Conservation (phyloP, 2,888 invertebrate species). For the Zygogramma bicolorata region DNA sequence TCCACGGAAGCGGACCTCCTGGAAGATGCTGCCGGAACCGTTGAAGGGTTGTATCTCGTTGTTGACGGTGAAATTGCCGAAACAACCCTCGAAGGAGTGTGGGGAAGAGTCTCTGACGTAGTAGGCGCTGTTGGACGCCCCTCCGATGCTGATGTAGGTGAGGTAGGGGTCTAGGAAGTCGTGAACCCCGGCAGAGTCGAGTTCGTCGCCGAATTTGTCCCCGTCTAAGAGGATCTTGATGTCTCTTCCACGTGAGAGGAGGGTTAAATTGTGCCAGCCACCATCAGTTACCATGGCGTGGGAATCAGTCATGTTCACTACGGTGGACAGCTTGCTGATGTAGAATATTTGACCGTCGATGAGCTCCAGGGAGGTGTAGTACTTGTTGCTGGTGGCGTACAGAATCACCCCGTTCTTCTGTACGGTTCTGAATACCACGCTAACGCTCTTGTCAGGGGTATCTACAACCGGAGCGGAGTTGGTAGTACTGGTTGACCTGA, state of each 20-base stretch:
- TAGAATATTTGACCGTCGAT: conserved; percentile 82
- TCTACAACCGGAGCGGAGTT: conserved; percentile 17
- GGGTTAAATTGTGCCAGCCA: conserved; percentile 88
- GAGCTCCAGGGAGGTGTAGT: conserved; percentile 86
- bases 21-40: conserved; percentile 87
- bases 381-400: conserved; percentile 88
- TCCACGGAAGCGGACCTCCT: conserved; percentile 77
- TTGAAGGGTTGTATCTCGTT: conserved; percentile 91
- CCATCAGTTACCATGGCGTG: conserved; percentile 81
- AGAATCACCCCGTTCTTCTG: conserved; percentile 84
- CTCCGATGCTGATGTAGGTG: conserved; percentile 84
- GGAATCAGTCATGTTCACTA: conserved; percentile 85
- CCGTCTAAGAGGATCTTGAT: conserved; percentile 81
- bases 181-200: conserved; percentile 88
- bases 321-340: conserved; percentile 81
- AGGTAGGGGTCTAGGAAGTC: conserved; percentile 93
- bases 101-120: conserved; percentile 69
- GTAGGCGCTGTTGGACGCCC: conserved; percentile 75
- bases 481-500: conserved; percentile 31
- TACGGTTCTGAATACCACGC: conserved; percentile 85
- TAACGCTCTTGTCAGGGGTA: conserved; percentile 78
- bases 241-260: conserved; percentile 78
- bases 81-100: conserved; percentile 87
- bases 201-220: conserved; percentile 81
- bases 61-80: conserved; percentile 90